Evolutionary conservation across 1,140 invertebrate genomes (phyloP), one percentile per base, ranked within the genome.

Genomic region (Drosophila ambigua): DNA sequence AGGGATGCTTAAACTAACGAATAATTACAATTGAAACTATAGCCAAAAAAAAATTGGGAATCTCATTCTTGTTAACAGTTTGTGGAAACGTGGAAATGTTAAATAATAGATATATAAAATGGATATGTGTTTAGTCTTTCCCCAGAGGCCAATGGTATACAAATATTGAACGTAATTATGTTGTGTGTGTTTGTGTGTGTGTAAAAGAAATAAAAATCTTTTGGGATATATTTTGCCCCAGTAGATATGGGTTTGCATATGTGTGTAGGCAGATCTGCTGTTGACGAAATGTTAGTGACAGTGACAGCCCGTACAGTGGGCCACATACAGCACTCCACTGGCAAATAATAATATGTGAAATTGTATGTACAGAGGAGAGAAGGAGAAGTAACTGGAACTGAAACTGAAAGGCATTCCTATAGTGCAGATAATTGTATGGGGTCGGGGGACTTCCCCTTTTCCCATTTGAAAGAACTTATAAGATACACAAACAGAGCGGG

Each of bases 41-140:
- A 74, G 58, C 55, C 72, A 73, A 72, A 66, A 65, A 35, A 4
- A 13, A 28, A 28, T 28, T 6, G 0, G 35, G 11, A 39, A 2
- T 13, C 41, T 67, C 44, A 9, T 48, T 50, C 26, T 26, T 54
- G 74, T 82, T 82, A 77, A 74, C 13, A 63, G 31, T 62, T 55
- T 24, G 8, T 13, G 9, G 35, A 20, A 41, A 15, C 20, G 45
- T 20, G 5, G 11, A 44, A 43, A 9, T 53, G 52, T 58, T 52
- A 52, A 78, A 26, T 2, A 45, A 57, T 55, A n/a, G n/a, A 66
- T 24, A 52, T 24, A 65, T 50, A 65, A 50, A 72, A 54, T 61
- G 55, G 13, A 77, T 67, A 88, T 89, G 90, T 91, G 90, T 69
- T 91, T 80, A 91, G 89, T 91, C 90, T 91, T 91, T 91, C 90